phyloP scores from a whole-genome alignment of 2,797 vertebrate genomes.

The Artibeus jamaicensis region DNA sequence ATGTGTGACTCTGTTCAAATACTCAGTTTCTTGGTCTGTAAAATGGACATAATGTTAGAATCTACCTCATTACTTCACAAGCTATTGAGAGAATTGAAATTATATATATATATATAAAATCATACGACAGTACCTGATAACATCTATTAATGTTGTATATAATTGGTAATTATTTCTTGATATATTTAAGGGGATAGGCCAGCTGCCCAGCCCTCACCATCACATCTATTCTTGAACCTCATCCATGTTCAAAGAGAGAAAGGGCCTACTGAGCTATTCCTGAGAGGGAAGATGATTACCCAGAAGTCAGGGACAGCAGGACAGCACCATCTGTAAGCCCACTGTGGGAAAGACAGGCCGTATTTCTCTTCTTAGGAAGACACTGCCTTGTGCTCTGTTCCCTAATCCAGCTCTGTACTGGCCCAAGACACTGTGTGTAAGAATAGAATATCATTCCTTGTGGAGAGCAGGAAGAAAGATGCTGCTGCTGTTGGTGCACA shows the following conservation, averaged over 20 bases:
- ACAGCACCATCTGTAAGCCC: neutral
- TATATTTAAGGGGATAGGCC: neutral
- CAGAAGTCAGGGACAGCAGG: neutral
- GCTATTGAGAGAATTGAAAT: neutral
- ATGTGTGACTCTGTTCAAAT: neutral
- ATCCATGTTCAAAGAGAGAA: neutral
- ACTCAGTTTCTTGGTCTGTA: conserved; percentile 13
- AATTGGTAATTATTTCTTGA: neutral
- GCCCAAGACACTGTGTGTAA: neutral
- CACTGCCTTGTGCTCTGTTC: neutral
- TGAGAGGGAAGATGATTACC: neutral
- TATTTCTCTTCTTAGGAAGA: conserved; percentile 7
- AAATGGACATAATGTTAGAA: neutral
- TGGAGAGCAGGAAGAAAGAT: neutral
- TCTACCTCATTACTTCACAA: neutral
- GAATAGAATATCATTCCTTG: neutral
- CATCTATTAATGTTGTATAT: neutral
- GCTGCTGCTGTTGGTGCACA: neutral
- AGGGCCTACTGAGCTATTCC: neutral
- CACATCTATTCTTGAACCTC: neutral
- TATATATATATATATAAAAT: neutral
- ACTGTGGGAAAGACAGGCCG: neutral
- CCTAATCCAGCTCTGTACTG: neutral
- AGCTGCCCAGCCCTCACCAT: neutral
- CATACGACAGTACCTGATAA: neutral